phyloP scores from a whole-genome alignment of 2,888 invertebrate genomes.

The Ornithoptera alexandrae region DNA sequence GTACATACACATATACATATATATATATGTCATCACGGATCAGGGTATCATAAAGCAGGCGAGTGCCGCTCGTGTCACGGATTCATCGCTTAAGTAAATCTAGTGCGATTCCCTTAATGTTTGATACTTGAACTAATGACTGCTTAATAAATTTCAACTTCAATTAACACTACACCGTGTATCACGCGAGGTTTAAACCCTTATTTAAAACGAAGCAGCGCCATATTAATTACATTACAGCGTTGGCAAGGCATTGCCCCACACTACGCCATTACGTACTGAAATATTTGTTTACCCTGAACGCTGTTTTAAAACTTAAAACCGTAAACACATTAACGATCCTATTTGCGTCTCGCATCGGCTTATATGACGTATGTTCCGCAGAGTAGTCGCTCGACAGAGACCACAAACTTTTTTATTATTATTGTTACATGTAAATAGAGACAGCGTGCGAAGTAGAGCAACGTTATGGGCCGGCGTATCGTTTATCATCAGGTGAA shows the following conservation, averaged over 20 bases:
- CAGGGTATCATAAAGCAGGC: too few species aligned
- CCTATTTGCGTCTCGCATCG: conserved; percentile 52
- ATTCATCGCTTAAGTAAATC: too few species aligned
- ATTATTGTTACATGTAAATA: too few species aligned
- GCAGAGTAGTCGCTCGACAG: conserved; percentile 40
- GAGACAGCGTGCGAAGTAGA: too few species aligned
- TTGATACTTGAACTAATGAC: too few species aligned
- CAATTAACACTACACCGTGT: background rate
- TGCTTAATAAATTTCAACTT: too few species aligned
- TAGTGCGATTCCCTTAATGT: too few species aligned
- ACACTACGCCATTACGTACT: conserved; percentile 38
- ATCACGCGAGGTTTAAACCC: background rate
- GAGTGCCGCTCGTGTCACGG: too few species aligned
- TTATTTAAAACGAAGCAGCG: conserved; percentile 3
- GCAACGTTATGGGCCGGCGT: too few species aligned
- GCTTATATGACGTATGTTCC: conserved; percentile 47
- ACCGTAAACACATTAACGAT: conserved; percentile 47
- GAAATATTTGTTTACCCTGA: conserved; percentile 48
- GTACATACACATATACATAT: too few species aligned
- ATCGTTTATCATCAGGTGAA: too few species aligned
- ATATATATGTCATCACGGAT: too few species aligned
- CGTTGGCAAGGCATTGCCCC: conserved; percentile 40
- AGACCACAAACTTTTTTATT: background rate
- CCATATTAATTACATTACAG: conserved; percentile 20
- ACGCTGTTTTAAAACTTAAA: conserved; percentile 46